Base-by-base conservation (phyloP, 1,140 invertebrate genomes). In the Ganaspis sp. region DNA sequence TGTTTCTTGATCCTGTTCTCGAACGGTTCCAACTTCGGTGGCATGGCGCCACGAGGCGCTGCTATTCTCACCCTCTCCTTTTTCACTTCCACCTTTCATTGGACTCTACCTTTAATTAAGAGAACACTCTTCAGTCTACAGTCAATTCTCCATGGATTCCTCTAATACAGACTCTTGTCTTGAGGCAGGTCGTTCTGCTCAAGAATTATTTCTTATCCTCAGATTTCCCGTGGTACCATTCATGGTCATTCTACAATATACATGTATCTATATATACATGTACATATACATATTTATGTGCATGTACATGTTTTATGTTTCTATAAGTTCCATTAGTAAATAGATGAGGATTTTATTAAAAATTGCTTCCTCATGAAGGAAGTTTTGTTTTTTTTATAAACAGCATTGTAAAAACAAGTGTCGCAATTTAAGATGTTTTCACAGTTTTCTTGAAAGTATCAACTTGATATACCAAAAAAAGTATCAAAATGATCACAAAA, bases 51-150 rank as follows among this genome's bases (percentile, higher is more conserved):
- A 88, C 83, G 84, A 88, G 86, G 87, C 86, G 87, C 83, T 86
- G 84, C 81, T 82, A 80, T 88, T 90, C 86, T 86, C 85, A 84
- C 86, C 87, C 83, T 83, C 69, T 77, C 73, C 40, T 69, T 76
- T 79, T 73, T 76, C 74, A 58, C 69, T 75, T 74, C 72, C 77
- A 72, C 73, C 83, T 82, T 73, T 78, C 77, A 75, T 84, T 58
- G 53, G 53, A 69, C 73, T 79, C 79, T 84, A 84, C 83, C 84
- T 83, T 88, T 88, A 89, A 89, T 90, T 88, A 90, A 88, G 87
- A 88, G 86, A 85, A 86, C 82, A 77, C 80, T 80, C 81, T 85
- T 85, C 83, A 82, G 69, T 81, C 77, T 75, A 77, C 80, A 78
- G 72, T 40, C 83, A 79, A 88, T 87, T 88, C 82, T 85, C 77